Percentiles rank a stretch among this genome's conserved stretches.
Evolutionary conservation across 2,888 invertebrate species (phyloP).

Genomic region (Euphydryas editha): DNA sequence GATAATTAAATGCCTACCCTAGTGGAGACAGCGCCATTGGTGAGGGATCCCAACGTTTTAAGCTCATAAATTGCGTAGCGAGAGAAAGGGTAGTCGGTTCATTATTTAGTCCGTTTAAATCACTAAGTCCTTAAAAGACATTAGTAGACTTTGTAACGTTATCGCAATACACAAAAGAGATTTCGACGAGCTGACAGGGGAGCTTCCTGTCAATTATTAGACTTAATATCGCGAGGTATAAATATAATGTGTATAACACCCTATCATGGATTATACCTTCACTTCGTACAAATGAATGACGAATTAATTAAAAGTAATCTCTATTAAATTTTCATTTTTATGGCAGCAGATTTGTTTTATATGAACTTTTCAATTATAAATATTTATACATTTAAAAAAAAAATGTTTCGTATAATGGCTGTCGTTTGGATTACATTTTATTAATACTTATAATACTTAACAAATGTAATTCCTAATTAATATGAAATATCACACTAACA

Average conservation of each 20-base stretch:
- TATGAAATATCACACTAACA: no score
- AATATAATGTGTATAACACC: slow-evolving; percentile 38
- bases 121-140: slow-evolving; percentile 84
- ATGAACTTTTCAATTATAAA: background rate
- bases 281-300: slow-evolving; percentile 16
- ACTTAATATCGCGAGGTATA: slow-evolving; percentile 59
- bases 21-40: slow-evolving; percentile 21
- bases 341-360: background rate
- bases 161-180: slow-evolving; percentile 81
- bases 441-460: no score
- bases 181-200: slow-evolving; percentile 63
- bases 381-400: no score
- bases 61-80: slow-evolving; percentile 70
- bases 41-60: slow-evolving; percentile 57
- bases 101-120: slow-evolving; percentile 84
- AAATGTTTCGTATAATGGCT: no score
- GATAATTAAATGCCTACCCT: slow-evolving; percentile 5
- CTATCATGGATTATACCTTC: slow-evolving; percentile 29
- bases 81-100: slow-evolving; percentile 76
- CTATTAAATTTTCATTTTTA: background rate
- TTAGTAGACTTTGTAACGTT: slow-evolving; percentile 81
- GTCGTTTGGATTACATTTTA: no score
- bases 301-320: slow-evolving; percentile 18
- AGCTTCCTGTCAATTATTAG: slow-evolving; percentile 63
- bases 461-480: no score